phyloP scores from a whole-genome alignment of 2,888 invertebrate species.

The Emesis furor region DNA sequence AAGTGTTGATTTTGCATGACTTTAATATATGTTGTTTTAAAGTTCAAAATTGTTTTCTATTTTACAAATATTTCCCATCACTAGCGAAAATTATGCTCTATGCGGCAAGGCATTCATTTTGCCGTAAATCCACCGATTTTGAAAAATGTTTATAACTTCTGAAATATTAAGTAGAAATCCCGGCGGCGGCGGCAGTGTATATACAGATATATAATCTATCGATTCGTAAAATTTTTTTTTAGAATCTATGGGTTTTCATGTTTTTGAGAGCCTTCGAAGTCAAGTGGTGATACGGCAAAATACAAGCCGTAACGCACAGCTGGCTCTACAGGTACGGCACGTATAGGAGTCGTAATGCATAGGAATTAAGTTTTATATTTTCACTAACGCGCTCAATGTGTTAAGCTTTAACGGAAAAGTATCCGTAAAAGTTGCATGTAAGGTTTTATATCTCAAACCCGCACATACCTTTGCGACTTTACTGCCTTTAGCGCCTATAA shows the following conservation, averaged over 20 bases:
- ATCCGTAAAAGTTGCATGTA: no score
- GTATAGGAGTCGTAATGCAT: conserved; percentile 16
- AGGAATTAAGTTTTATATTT: conserved; percentile 9
- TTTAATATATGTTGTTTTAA: conserved; percentile 8
- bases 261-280: conserved; percentile 12
- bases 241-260: conserved; percentile 20
- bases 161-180: not conserved
- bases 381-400: not conserved
- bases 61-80: no score
- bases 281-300: conserved; percentile 7
- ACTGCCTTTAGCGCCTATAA: no score
- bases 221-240: conserved; percentile 24
- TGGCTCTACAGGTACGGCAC: conserved; percentile 8
- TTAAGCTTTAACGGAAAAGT: no score
- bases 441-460: no score
- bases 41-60: not conserved
- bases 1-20: conserved; percentile 7
- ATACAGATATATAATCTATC: not conserved
- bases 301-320: not conserved
- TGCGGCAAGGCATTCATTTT: conserved; percentile 7
- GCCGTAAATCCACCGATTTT: conserved; percentile 4
- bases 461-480: no score
- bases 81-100: not conserved
- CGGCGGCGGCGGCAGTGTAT: no score
- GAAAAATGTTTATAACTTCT: not conserved